A percentile compares a stretch with the other conserved stretches of the same genome.
These are phyloP conservation scores for Deladenus siricidicola DNA, from an alignment of 2,888 invertebrate species.

Conservation along the genomic window DNA sequence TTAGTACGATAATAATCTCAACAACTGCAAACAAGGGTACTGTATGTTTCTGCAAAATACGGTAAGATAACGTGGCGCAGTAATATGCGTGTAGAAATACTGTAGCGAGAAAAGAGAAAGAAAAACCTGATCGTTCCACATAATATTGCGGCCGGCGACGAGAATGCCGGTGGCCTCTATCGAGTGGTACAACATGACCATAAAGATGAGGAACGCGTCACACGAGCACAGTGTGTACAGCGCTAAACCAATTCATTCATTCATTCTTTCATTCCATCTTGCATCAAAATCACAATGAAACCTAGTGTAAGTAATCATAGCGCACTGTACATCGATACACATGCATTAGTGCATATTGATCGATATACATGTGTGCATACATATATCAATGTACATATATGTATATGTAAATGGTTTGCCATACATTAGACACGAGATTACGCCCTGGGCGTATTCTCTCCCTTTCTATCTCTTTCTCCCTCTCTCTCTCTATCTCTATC, in stretches of 20 bases:
- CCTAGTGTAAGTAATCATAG: no score
- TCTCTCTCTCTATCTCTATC: no score
- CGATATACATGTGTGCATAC: no score
- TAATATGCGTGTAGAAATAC: background rate
- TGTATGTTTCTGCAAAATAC: no score
- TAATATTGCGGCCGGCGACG: conserved; percentile 37
- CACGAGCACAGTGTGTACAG: conserved; percentile 47
- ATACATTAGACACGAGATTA: no score
- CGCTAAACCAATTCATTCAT: conserved; percentile 15
- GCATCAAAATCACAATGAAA: background rate
- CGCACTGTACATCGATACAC: no score
- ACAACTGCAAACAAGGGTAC: no score
- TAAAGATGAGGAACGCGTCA: conserved; percentile 44
- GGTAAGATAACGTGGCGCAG: no score
- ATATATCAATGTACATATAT: background rate
- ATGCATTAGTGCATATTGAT: no score
- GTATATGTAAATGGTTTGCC: background rate
- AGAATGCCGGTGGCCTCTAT: conserved; percentile 46
- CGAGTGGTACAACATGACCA: conserved; percentile 38
- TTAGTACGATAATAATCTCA: no score
- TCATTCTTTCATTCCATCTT: background rate
- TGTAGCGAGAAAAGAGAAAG: background rate
- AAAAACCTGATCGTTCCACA: conserved; percentile 32
- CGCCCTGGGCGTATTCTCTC: no score
- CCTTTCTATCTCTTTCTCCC: no score